phyloP scores from a whole-genome alignment of 2,797 vertebrate species.

The Allobates femoralis region DNA sequence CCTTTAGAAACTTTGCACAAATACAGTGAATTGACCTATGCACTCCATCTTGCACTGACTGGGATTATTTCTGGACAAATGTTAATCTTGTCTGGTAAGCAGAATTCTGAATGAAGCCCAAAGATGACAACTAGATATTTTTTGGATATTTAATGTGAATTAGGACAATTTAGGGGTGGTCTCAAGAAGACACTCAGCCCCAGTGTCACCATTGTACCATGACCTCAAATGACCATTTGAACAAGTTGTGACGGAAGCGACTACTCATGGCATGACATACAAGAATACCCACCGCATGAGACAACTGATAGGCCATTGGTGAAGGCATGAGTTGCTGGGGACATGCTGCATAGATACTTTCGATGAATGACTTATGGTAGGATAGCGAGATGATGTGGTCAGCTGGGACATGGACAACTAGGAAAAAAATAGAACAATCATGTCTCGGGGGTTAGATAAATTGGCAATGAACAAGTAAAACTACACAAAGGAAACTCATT shows the following conservation, averaged over 20 bases:
- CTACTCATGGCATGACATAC: neutral
- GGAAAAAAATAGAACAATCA: constrained; percentile 48
- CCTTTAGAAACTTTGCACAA: too few relatives aligned
- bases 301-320: constrained; percentile 77
- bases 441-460: neutral
- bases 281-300: constrained; percentile 78
- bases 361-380: constrained; percentile 70
- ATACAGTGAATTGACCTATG: too few relatives aligned
- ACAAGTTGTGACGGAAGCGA: neutral
- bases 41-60: too few relatives aligned
- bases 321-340: constrained; percentile 73
- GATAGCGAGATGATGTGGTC: constrained; percentile 76
- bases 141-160: too few relatives aligned
- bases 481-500: neutral
- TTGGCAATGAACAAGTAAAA: neutral
- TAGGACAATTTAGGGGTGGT: too few relatives aligned
- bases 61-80: too few relatives aligned
- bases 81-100: too few relatives aligned
- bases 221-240: too few relatives aligned
- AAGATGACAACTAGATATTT: too few relatives aligned
- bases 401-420: constrained; percentile 93
- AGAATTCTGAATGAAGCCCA: too few relatives aligned
- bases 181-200: neutral
- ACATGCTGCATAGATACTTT: constrained; percentile 70
- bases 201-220: too few relatives aligned